Conservation (phyloP, 2,888 invertebrate genomes). For the Pasiphila rectangulata region DNA sequence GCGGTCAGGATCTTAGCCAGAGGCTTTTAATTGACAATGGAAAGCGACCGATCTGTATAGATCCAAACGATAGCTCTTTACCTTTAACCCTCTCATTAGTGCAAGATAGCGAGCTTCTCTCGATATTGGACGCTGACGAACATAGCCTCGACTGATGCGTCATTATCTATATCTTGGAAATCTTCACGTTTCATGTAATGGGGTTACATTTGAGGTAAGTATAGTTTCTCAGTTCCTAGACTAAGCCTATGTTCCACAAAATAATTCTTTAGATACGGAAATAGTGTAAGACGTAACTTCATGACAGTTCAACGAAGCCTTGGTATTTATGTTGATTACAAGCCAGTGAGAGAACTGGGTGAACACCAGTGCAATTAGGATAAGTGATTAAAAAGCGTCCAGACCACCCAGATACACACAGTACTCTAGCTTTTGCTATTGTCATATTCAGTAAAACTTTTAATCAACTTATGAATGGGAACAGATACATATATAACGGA, state of each 20-base stretch:
- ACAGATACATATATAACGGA: no score
- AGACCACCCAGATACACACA: constrained; percentile 48
- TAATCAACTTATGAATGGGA: background rate
- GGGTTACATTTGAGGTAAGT: constrained; percentile 35
- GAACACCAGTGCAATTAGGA: constrained; percentile 44
- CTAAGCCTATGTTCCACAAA: background rate
- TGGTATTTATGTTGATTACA: constrained; percentile 50
- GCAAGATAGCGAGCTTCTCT: constrained; percentile 39
- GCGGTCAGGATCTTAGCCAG: constrained; percentile 65
- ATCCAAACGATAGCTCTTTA: constrained; percentile 58
- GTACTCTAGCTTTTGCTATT: constrained; percentile 29
- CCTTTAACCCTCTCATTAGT: constrained; percentile 62
- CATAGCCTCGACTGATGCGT: constrained; percentile 44
- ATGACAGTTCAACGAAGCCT: constrained; percentile 43
- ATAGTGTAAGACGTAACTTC: constrained; percentile 9
- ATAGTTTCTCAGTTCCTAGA: constrained; percentile 1
- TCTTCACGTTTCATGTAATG: constrained; percentile 44
- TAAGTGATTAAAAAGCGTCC: constrained; percentile 35
- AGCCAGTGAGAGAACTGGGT: constrained; percentile 45
- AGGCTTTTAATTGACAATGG: constrained; percentile 75
- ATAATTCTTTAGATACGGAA: background rate
- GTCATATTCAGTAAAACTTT: background rate
- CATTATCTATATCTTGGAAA: constrained; percentile 48
- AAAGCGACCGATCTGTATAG: constrained; percentile 58
- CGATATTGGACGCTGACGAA: constrained; percentile 41